A percentile compares a stretch with the other conserved stretches of the same genome.
phyloP scores from a whole-genome alignment of 2,888 invertebrate species.

The Rhogogaster chlorosoma region DNA sequence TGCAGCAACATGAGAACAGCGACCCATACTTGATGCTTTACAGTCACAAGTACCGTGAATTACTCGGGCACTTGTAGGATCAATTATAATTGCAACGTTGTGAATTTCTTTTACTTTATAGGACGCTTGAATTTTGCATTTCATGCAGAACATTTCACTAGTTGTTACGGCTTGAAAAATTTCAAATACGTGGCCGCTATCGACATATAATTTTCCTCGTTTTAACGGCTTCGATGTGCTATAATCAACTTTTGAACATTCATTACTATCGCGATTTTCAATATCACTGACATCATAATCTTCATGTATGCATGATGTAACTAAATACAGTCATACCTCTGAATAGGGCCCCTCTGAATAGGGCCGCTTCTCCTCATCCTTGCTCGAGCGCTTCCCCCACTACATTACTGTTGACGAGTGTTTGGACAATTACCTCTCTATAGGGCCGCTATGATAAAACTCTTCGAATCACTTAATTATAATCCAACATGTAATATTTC shows the following conservation, averaged over 20 bases:
- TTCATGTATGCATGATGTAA: conserved; percentile 50
- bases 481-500: too few species aligned
- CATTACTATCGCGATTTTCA: conserved; percentile 38
- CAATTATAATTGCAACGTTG: conserved; percentile 49
- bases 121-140: conserved; percentile 52
- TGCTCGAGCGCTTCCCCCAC: too few species aligned
- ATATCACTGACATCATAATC: conserved; percentile 29
- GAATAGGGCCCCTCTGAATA: too few species aligned
- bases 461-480: too few species aligned
- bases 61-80: conserved; percentile 45
- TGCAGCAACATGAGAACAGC: conserved; percentile 56
- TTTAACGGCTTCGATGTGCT: conserved; percentile 54
- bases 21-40: conserved; percentile 52
- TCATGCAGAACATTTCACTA: conserved; percentile 52
- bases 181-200: conserved; percentile 53
- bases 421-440: too few species aligned
- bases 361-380: too few species aligned
- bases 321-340: too few species aligned
- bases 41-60: conserved; percentile 56
- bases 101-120: conserved; percentile 52
- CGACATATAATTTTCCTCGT: conserved; percentile 55
- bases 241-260: conserved; percentile 48
- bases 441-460: too few species aligned
- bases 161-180: conserved; percentile 48
- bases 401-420: too few species aligned